phyloP scores from a whole-genome alignment of 2,797 vertebrate species.

The Fringilla coelebs region DNA sequence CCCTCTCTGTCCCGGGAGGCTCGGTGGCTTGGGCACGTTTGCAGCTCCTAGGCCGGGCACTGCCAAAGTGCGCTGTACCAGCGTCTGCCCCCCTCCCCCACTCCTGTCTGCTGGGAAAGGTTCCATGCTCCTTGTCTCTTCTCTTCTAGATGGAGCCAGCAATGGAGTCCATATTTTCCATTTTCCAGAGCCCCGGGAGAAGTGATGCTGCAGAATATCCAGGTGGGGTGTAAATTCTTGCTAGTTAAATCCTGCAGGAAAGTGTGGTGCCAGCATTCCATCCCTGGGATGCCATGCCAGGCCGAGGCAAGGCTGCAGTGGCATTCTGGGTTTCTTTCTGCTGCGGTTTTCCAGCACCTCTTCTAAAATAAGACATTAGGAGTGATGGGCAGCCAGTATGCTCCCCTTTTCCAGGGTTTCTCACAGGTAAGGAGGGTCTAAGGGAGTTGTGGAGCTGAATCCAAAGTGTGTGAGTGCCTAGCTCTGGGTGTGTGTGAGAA shows the following conservation, averaged over 20 bases:
- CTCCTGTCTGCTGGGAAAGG: accelerated
- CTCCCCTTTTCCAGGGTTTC: not conserved
- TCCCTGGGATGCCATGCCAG: not conserved
- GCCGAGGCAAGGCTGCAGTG: not conserved
- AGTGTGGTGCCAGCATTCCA: too few species aligned
- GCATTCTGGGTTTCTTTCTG: not conserved
- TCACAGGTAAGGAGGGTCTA: accelerated
- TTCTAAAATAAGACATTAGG: not conserved
- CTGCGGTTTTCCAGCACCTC: not conserved
- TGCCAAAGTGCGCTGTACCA: not conserved
- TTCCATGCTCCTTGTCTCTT: accelerated
- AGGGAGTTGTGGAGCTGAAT: not conserved
- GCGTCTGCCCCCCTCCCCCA: accelerated
- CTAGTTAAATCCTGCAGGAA: not conserved
- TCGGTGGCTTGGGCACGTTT: accelerated
- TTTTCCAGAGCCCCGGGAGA: not conserved
- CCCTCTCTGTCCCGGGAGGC: accelerated
- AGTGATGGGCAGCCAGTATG: not conserved
- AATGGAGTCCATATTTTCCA: accelerated
- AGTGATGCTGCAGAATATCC: not conserved
- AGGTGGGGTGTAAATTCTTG: not conserved
- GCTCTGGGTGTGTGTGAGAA: not conserved
- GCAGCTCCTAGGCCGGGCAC: too few species aligned
- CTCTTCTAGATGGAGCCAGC: not conserved
- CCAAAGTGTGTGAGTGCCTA: not conserved